These are phyloP conservation scores for Engystomops pustulosus DNA, from an alignment of 2,113 vertebrate species.

Conservation along the genomic window DNA sequence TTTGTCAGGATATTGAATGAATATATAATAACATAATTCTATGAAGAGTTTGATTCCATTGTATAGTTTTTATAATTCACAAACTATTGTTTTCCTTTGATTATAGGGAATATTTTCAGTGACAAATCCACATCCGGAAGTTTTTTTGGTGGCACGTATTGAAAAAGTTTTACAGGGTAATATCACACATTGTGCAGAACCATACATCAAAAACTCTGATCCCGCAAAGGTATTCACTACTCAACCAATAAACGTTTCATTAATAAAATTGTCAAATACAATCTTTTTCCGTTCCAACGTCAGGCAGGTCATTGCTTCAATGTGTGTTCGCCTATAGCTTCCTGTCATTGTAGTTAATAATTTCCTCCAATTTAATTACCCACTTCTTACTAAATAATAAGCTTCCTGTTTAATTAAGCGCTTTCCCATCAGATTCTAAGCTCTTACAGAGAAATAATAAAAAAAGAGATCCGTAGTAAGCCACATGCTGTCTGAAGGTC, in stretches of 20 bases:
- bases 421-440: background rate
- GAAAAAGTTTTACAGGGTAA: constrained; percentile 97
- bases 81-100: constrained; percentile 33
- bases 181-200: constrained; percentile 91
- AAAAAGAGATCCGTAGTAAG: too few relatives aligned
- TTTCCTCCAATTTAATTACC: constrained; percentile 7
- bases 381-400: background rate
- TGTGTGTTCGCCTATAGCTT: background rate
- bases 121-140: constrained; percentile 88
- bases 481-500: background rate
- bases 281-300: background rate
- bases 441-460: background rate
- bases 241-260: background rate
- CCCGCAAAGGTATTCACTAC: constrained; percentile 78
- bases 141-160: constrained; percentile 90
- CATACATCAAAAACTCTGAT: constrained; percentile 91
- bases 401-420: constrained; percentile 9
- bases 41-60: too few relatives aligned
- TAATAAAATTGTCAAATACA: background rate
- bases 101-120: constrained; percentile 92
- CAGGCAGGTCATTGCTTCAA: background rate
- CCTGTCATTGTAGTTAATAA: background rate
- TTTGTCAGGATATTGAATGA: too few relatives aligned
- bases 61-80: background rate
- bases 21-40: too few relatives aligned